Percentiles rank a stretch among this genome's conserved stretches.
Evolutionary conservation across 1,140 invertebrate species (phyloP).

Genomic region (Heliconius himera): DNA sequence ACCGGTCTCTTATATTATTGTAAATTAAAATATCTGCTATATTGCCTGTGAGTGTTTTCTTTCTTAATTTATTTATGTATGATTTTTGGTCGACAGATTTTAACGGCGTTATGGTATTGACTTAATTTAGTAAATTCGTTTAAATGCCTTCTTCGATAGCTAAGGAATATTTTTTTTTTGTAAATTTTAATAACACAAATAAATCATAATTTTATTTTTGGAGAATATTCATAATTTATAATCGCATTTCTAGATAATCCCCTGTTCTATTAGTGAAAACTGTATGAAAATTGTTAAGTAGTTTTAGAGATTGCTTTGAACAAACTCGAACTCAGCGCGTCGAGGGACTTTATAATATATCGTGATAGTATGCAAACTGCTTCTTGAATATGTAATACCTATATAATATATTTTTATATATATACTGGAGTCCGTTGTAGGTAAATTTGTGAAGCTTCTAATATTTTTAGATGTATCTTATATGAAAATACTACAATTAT

Average conservation of each 20-base stretch:
- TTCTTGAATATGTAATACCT: background rate
- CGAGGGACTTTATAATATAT: conserved; percentile 1
- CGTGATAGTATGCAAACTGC: background rate
- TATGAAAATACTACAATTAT: no score
- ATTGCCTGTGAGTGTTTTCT: background rate
- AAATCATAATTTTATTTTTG: background rate
- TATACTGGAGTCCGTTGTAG: no score
- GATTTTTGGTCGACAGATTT: background rate
- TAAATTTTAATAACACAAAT: no score
- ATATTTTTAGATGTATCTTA: no score
- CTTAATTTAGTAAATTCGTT: no score
- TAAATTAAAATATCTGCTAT: background rate
- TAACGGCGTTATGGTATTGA: no score
- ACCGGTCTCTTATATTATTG: background rate
- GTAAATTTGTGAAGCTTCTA: no score
- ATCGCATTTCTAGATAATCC: background rate
- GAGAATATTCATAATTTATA: background rate
- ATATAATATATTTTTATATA: background rate
- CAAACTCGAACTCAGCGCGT: background rate
- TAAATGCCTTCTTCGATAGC: no score
- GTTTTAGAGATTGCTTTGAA: background rate
- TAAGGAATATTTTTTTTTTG: no score
- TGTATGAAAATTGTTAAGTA: conserved; percentile 9
- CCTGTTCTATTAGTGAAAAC: background rate
- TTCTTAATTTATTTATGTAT: background rate